Conservation (phyloP, 2,113 vertebrate genomes). For the Diphyllodes magnificus region DNA sequence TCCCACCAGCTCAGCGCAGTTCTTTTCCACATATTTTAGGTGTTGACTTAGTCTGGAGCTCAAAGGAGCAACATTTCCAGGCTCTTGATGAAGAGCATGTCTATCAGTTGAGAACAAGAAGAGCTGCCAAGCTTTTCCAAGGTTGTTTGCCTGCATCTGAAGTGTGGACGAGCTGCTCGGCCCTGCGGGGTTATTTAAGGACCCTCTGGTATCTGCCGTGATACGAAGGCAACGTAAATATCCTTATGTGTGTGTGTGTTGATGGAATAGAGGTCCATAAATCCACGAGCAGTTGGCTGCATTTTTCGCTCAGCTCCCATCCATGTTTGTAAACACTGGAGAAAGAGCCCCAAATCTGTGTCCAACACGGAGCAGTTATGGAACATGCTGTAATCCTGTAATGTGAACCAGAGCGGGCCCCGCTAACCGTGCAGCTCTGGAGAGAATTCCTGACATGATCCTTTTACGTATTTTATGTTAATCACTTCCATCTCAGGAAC, state of each 20-base stretch:
- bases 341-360: conserved; percentile 61
- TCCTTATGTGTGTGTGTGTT: neutral
- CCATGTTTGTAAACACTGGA: conserved; percentile 69
- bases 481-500: conserved; percentile 78
- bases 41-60: neutral
- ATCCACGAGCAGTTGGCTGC: conserved; percentile 44
- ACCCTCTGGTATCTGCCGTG: neutral
- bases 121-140: neutral
- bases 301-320: conserved; percentile 39
- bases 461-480: conserved; percentile 73
- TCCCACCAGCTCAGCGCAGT: neutral
- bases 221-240: neutral
- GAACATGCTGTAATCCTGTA: conserved; percentile 73
- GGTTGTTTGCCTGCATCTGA: neutral
- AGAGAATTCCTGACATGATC: conserved; percentile 73
- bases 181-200: conserved; percentile 6
- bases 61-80: neutral
- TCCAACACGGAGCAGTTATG: conserved; percentile 65
- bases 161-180: neutral
- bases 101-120: neutral
- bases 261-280: neutral
- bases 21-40: conserved; percentile 14
- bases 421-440: conserved; percentile 59
- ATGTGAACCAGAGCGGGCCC: conserved; percentile 72
- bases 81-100: neutral